A percentile compares a stretch with the other conserved stretches of the same genome.
Evolutionary conservation across 2,113 vertebrate genomes (phyloP).

Genomic region (Microcebus ravelobensis): DNA sequence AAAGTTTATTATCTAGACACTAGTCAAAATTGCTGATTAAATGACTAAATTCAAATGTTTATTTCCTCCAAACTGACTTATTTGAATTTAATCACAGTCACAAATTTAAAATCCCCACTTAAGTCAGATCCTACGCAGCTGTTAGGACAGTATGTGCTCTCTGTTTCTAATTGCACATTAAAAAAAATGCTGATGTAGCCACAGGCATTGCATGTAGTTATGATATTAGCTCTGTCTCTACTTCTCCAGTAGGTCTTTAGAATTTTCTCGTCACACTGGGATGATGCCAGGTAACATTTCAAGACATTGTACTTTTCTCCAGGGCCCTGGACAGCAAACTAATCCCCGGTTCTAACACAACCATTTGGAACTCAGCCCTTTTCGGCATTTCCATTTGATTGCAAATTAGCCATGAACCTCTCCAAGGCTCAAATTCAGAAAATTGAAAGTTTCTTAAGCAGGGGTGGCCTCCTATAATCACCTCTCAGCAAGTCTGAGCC

Average conservation of each 20-base stretch:
- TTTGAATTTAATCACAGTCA: background rate
- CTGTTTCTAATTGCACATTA: background rate
- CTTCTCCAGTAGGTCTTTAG: background rate
- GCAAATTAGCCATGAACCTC: background rate
- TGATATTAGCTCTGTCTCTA: background rate
- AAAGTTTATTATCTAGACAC: background rate
- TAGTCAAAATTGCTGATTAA: background rate
- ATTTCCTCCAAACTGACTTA: background rate
- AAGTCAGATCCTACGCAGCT: background rate
- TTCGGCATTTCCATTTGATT: background rate
- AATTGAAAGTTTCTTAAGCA: background rate
- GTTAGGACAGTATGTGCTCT: background rate
- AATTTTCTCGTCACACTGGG: background rate
- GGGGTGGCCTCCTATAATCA: background rate
- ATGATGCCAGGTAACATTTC: background rate
- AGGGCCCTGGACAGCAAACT: background rate
- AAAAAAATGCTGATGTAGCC: background rate
- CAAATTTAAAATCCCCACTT: background rate
- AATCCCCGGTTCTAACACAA: background rate
- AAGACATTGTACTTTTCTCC: background rate
- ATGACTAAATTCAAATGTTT: background rate
- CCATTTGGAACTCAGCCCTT: background rate
- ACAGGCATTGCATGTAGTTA: background rate
- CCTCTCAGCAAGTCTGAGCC: background rate
- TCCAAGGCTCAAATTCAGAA: background rate